Percentiles rank a stretch among this genome's conserved stretches.
Evolutionary conservation across 2,797 vertebrate species (phyloP).

Genomic region (Erethizon dorsatum): DNA sequence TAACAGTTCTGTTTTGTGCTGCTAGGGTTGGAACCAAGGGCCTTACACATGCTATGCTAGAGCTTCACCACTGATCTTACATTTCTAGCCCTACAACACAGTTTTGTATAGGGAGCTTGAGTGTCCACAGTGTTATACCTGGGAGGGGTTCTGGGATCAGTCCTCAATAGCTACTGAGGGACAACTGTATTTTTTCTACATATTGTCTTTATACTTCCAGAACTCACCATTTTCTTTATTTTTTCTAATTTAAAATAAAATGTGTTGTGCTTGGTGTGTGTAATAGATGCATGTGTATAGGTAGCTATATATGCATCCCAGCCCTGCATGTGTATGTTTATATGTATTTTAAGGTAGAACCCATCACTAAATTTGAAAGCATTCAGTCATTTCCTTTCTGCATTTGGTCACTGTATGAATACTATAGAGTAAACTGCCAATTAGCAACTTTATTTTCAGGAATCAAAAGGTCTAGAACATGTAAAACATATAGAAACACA

Average conservation of each 20-base stretch:
- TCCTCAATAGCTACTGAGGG: background rate
- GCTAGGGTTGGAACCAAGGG: background rate
- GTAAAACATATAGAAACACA: background rate
- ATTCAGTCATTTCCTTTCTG: background rate
- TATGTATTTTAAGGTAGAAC: background rate
- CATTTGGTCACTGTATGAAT: background rate
- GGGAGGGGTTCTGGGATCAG: background rate
- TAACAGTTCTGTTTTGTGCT: background rate
- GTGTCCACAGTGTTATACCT: background rate
- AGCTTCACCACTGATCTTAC: background rate
- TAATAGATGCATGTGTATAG: background rate
- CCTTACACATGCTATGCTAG: background rate
- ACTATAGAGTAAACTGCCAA: background rate
- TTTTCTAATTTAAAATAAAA: conserved; percentile 1
- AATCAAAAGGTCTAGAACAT: background rate
- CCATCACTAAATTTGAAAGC: background rate
- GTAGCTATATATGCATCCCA: background rate
- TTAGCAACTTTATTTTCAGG: background rate
- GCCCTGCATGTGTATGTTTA: background rate
- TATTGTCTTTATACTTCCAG: background rate
- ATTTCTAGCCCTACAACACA: background rate
- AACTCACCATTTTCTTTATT: background rate
- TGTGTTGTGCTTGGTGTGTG: background rate
- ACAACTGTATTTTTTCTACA: background rate
- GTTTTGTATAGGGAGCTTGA: background rate